Conservation (phyloP, 2,113 vertebrate species). For the Australoheros scitulus region DNA sequence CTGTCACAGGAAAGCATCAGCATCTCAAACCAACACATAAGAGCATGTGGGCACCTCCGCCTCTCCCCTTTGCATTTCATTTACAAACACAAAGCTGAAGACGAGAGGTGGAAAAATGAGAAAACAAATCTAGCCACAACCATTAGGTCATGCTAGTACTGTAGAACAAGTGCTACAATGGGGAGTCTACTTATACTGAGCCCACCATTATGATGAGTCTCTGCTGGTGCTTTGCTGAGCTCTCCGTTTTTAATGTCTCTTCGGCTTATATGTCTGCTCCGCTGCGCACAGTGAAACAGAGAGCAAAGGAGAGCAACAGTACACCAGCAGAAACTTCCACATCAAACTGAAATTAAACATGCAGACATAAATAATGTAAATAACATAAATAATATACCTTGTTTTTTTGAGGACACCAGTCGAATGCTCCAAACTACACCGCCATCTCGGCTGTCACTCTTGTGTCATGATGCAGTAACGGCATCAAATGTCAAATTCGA, state of each 20-base stretch:
- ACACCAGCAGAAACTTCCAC: too few species aligned
- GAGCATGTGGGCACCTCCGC: neutral
- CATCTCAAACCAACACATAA: neutral
- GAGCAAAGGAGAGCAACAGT: neutral
- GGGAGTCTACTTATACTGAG: neutral
- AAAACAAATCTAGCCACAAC: neutral
- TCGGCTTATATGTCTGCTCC: neutral
- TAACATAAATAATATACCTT: neutral
- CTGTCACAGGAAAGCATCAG: neutral
- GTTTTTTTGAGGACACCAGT: neutral
- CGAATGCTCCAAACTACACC: neutral
- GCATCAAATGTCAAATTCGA: neutral
- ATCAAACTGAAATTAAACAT: neutral
- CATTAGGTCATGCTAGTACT: neutral
- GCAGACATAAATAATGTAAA: neutral
- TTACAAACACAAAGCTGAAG: neutral
- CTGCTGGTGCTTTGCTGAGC: too few species aligned
- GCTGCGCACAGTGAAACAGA: neutral
- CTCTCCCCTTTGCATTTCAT: neutral
- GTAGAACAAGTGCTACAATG: neutral
- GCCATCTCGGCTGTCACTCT: neutral
- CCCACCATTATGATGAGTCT: neutral
- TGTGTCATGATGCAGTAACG: neutral
- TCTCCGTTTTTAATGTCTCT: too few species aligned
- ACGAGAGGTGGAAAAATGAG: accelerated